These are phyloP conservation scores for Tethya wilhelma DNA, from an alignment of 37 sponge, comb jelly and placozoan species.

Conservation along the genomic window DNA sequence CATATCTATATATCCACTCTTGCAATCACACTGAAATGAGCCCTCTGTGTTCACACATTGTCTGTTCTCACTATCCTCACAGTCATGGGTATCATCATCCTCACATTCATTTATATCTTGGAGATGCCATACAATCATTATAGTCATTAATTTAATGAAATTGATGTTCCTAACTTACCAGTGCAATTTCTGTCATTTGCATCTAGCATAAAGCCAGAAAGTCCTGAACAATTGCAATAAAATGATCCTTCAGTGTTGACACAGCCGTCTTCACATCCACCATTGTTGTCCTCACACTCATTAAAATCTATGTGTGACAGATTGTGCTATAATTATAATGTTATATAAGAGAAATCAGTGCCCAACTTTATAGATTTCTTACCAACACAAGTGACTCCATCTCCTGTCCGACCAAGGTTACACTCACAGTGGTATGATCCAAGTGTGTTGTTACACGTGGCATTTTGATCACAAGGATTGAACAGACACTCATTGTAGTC, in stretches of 20 bases:
- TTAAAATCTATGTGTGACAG: conserved; percentile 1
- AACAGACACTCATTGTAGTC: conserved; percentile 21
- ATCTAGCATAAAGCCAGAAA: no score
- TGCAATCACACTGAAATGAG: neutral
- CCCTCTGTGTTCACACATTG: no score
- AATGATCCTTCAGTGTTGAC: neutral
- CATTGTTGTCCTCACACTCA: neutral
- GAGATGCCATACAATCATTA: no score
- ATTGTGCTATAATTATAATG: neutral
- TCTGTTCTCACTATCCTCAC: no score
- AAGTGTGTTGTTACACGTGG: conserved; percentile 35
- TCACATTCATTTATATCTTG: no score
- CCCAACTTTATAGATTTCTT: neutral
- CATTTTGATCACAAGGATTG: conserved; percentile 23
- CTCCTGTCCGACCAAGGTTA: neutral
- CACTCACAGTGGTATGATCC: conserved; percentile 35
- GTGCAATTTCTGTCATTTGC: no score
- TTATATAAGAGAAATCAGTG: neutral
- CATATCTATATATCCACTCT: neutral
- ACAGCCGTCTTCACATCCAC: neutral
- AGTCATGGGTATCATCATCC: no score
- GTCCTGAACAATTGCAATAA: no score
- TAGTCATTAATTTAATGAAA: no score
- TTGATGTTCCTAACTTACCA: no score
- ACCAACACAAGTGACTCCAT: neutral